Conservation (phyloP, 2,797 vertebrate genomes). For the Pseudomugil tenellus region DNA sequence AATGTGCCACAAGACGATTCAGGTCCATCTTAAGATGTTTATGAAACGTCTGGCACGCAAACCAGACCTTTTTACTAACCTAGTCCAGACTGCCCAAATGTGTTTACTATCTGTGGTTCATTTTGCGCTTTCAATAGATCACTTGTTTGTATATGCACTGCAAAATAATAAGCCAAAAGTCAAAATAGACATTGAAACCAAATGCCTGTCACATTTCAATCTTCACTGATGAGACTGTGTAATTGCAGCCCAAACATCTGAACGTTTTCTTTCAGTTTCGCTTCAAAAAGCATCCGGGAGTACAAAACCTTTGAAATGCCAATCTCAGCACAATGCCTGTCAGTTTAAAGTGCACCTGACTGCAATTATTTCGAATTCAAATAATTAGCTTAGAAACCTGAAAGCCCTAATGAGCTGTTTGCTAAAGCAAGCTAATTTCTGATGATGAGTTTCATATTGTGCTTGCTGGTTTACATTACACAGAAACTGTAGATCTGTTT, state of each 20-base stretch:
- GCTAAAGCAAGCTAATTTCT: slow-evolving; percentile 31
- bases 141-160: neutral
- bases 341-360: slow-evolving; percentile 56
- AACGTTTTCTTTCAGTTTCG: slow-evolving; percentile 30
- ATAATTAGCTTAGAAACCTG: slow-evolving; percentile 57
- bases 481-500: slow-evolving; percentile 14
- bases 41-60: too few species aligned
- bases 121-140: neutral
- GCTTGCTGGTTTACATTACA: slow-evolving; percentile 29
- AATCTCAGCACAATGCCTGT: slow-evolving; percentile 44
- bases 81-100: neutral
- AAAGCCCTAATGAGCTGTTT: slow-evolving; percentile 53
- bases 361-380: slow-evolving; percentile 60
- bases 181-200: slow-evolving; percentile 26
- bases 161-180: neutral
- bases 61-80: neutral
- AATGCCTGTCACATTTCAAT: slow-evolving; percentile 12
- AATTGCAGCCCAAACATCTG: slow-evolving; percentile 13
- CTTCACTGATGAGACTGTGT: neutral
- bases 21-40: too few species aligned
- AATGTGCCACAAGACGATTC: too few species aligned
- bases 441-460: slow-evolving; percentile 52
- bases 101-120: neutral
- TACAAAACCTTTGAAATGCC: slow-evolving; percentile 37
- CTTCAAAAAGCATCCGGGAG: slow-evolving; percentile 34